Evolutionary conservation across 2,113 vertebrate genomes (phyloP).

Genomic region (Dipodomys merriami): DNA sequence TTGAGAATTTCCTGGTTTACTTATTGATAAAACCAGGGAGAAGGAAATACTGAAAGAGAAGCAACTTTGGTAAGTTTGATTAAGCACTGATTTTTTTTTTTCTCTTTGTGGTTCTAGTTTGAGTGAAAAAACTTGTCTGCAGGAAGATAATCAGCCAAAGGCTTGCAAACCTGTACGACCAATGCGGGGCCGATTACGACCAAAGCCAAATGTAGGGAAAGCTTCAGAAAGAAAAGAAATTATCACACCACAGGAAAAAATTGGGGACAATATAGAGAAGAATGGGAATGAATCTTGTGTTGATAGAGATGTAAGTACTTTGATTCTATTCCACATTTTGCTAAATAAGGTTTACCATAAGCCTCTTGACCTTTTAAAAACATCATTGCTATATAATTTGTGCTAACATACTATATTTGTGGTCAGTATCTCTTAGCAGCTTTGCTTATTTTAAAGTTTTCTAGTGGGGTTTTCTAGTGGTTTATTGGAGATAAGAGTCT

Average conservation of each 20-base stretch:
- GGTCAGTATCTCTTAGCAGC: background rate
- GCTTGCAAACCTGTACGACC: slow-evolving; percentile 67
- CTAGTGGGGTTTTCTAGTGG: too few relatives aligned
- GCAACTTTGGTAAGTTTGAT: slow-evolving; percentile 30
- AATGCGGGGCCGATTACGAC: slow-evolving; percentile 79
- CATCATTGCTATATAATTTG: background rate
- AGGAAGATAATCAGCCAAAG: slow-evolving; percentile 59
- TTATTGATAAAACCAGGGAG: background rate
- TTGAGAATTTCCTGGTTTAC: background rate
- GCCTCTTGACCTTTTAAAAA: background rate
- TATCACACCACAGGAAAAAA: slow-evolving; percentile 28
- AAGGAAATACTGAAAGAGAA: slow-evolving; percentile 8
- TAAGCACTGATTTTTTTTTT: slow-evolving; percentile 52
- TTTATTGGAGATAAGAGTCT: too few relatives aligned
- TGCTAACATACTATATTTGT: slow-evolving; percentile 17
- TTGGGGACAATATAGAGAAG: slow-evolving; percentile 8
- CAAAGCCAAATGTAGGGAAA: slow-evolving; percentile 82
- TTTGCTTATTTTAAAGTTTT: background rate
- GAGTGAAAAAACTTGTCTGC: slow-evolving; percentile 64
- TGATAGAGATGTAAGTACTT: slow-evolving; percentile 80
- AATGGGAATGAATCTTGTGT: slow-evolving; percentile 4
- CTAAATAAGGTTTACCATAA: slow-evolving; percentile 8
- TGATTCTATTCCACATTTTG: background rate
- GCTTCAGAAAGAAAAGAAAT: slow-evolving; percentile 71
- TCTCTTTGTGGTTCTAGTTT: slow-evolving; percentile 76